These are phyloP conservation scores for Corythoichthys haematopterus DNA, from an alignment of 2,113 vertebrate genomes.

Conservation along the genomic window DNA sequence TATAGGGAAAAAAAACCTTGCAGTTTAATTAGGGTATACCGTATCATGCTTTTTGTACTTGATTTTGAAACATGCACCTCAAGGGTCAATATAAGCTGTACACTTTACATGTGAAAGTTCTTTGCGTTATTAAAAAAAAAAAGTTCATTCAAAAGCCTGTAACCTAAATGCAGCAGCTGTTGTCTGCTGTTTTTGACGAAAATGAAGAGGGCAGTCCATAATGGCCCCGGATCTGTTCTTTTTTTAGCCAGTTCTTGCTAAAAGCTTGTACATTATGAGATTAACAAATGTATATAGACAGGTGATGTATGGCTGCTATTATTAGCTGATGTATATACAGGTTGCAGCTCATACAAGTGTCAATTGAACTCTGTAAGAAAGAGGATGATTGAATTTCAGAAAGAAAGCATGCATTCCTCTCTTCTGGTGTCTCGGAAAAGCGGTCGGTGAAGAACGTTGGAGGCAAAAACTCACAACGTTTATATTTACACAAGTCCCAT, in stretches of 20 bases:
- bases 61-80: background rate
- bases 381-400: slow-evolving; percentile 37
- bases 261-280: slow-evolving; percentile 8
- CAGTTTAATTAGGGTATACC: background rate
- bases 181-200: background rate
- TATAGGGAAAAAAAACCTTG: background rate
- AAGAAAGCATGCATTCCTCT: slow-evolving; percentile 54
- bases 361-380: background rate
- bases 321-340: slow-evolving; percentile 12
- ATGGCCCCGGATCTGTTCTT: background rate
- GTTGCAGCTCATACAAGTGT: background rate
- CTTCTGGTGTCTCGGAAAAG: slow-evolving; percentile 33
- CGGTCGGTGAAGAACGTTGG: slow-evolving; percentile 35
- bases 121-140: background rate
- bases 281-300: slow-evolving; percentile 10
- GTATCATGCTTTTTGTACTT: background rate
- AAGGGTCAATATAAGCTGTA: background rate
- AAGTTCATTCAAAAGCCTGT: background rate
- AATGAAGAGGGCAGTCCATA: background rate
- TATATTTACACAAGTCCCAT: slow-evolving; percentile 39
- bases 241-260: background rate
- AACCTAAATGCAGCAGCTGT: background rate
- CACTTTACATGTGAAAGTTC: background rate
- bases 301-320: slow-evolving; percentile 13
- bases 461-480: slow-evolving; percentile 49